These are phyloP conservation scores for Mechanitis mazaeus DNA, from an alignment of 2,888 invertebrate species.

Conservation along the genomic window DNA sequence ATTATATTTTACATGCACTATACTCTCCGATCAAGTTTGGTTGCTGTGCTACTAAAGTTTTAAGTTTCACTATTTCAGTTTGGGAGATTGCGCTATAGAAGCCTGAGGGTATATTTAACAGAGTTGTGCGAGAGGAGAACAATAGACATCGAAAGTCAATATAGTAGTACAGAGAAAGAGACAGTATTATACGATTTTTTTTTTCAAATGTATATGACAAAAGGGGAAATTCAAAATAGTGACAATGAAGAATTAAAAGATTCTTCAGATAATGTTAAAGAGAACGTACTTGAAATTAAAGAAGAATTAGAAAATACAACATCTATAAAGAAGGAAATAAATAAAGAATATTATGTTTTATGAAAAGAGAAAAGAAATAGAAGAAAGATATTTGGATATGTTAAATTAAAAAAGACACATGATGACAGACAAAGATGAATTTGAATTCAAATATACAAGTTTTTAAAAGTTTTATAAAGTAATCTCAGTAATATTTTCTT, in stretches of 20 bases:
- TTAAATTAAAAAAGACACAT: constrained; percentile 43
- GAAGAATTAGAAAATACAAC: background rate
- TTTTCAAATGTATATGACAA: constrained; percentile 15
- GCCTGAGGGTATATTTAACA: too few species aligned
- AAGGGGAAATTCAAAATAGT: background rate
- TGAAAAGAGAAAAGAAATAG: constrained; percentile 18
- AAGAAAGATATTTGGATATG: constrained; percentile 42
- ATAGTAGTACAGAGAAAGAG: constrained; percentile 40
- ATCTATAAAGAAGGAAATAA: background rate
- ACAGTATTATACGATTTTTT: constrained; percentile 43
- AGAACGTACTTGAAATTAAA: constrained; percentile 24
- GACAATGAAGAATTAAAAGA: constrained; percentile 13
- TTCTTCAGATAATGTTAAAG: constrained; percentile 15
- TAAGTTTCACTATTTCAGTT: constrained; percentile 36
- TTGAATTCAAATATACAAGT: constrained; percentile 51
- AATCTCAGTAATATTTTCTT: too few species aligned
- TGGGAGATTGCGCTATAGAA: constrained; percentile 5
- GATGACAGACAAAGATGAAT: constrained; percentile 51
- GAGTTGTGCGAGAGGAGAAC: constrained; percentile 43
- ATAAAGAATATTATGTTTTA: background rate
- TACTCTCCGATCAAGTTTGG: too few species aligned
- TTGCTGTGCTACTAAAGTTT: background rate
- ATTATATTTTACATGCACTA: too few species aligned
- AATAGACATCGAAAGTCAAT: constrained; percentile 31
- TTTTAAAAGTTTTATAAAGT: constrained; percentile 44